A percentile compares a stretch with the other conserved stretches of the same genome.
Evolutionary conservation across 92 coral and sea anemone species (phyloP).

Genomic region (Paramuricea clavata): DNA sequence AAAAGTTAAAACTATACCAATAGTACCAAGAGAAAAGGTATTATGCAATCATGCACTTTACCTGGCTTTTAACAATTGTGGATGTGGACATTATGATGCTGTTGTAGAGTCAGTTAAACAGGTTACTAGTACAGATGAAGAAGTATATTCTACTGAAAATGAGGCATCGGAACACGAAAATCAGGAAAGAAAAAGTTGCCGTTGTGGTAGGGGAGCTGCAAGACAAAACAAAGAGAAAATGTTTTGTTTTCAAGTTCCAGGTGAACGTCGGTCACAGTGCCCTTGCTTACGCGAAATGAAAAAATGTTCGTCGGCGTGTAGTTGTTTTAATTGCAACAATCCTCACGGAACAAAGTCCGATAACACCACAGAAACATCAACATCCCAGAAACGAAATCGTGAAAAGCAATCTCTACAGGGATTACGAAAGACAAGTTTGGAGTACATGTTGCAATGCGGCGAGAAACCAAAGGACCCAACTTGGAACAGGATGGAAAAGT

Average conservation of each 20-base stretch:
- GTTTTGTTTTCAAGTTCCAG: slow-evolving; percentile 38
- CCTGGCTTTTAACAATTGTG: slow-evolving; percentile 61
- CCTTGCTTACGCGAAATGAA: slow-evolving; percentile 30
- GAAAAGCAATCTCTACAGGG: slow-evolving; percentile 26
- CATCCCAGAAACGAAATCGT: not conserved
- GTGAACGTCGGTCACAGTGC: slow-evolving; percentile 47
- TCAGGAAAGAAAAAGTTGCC: slow-evolving; percentile 50
- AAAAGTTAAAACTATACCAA: slow-evolving; percentile 32
- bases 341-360: slow-evolving; percentile 15
- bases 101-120: slow-evolving; percentile 6
- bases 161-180: not conserved
- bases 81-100: slow-evolving; percentile 67
- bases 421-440: slow-evolving; percentile 20
- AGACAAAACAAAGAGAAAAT: slow-evolving; percentile 1
- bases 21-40: slow-evolving; percentile 31
- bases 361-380: not conserved
- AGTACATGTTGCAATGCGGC: slow-evolving; percentile 25
- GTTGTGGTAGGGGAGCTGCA: slow-evolving; percentile 56
- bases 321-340: slow-evolving; percentile 27
- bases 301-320: slow-evolving; percentile 15
- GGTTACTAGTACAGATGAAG: slow-evolving; percentile 46
- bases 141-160: slow-evolving; percentile 8
- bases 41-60: slow-evolving; percentile 54
- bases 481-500: slow-evolving; percentile 80
- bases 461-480: slow-evolving; percentile 70